Evolutionary conservation across 2,888 invertebrate genomes (phyloP), one percentile per base, ranked within the genome.

Genomic region (Caprella mutica): DNA sequence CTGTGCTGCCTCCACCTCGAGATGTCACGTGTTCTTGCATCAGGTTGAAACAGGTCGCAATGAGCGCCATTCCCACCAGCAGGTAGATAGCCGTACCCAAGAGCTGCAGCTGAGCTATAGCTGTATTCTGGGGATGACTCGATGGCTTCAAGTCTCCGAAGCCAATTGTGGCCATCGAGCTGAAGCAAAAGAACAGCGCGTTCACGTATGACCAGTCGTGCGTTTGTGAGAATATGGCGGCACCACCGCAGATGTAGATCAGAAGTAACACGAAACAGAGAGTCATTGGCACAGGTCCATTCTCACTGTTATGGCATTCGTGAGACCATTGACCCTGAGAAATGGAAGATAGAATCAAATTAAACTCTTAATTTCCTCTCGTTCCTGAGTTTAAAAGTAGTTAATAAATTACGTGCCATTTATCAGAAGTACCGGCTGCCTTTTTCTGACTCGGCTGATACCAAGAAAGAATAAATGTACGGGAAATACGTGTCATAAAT

Each of bases 21-120:
- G 40, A 53, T 14, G 59, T 63, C 5, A 71, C 70, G 54, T 70
- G 69, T 52, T 71, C 71, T 55, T 72, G 75, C 35, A 75, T 73
- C 65, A 76, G 66, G 65, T 75, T 76, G 67, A 76, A 75, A 61
- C 73, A 74, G 73, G 76, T 76, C 44, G 75, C 75, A n/a, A 75
- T 67, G 9, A 75, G 67, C 0, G 75, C 75, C 75, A 75, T 76
- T 5, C 76, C 76, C 51, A 76, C 71, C 29, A 76, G 67, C 46
- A 76, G 68, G 65, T 76, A 76, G 9, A 76, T 66, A 21, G 71
- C 62, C 1, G 62, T 60, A 2, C 58, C 62, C 44, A 65, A 56
- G 24, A 62, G 58, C 9, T 59, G 54, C 19, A 61, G 51, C 52
- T 61, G 61, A 9, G 58, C 58, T 2, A 58, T 58, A n/a, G 60